Conservation (phyloP, 2,797 vertebrate species). For the Notamacropus eugenii region DNA sequence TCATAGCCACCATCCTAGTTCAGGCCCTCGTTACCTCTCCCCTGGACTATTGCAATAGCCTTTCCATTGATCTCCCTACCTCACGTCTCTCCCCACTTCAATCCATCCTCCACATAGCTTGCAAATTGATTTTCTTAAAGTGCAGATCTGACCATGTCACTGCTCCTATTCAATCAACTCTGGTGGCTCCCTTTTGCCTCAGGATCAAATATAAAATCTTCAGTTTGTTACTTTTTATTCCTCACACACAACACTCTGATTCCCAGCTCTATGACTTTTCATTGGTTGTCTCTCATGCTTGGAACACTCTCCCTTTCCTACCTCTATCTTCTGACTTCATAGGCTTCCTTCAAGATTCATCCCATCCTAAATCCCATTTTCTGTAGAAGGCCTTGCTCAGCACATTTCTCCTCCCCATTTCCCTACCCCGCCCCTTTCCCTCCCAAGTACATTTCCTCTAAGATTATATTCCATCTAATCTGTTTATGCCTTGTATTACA, state of each 20-base stretch:
- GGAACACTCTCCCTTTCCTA: neutral
- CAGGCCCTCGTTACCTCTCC: neutral
- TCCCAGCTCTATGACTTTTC: neutral
- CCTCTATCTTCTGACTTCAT: neutral
- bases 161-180: neutral
- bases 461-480: too few relatives aligned
- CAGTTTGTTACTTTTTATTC: neutral
- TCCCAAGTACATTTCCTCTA: too few relatives aligned
- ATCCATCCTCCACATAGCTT: neutral
- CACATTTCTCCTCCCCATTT: neutral
- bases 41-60: neutral
- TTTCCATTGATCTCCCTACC: neutral
- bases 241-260: neutral
- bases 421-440: too few relatives aligned
- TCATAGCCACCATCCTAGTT: neutral
- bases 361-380: neutral
- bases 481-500: too few relatives aligned
- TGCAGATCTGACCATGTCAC: neutral
- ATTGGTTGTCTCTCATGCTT: neutral
- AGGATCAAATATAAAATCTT: neutral
- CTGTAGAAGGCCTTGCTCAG: neutral
- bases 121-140: neutral
- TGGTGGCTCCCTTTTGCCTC: neutral
- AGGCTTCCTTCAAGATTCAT: neutral
- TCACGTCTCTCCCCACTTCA: neutral